Evolutionary conservation across 2,888 invertebrate species (phyloP).

Genomic region (Melieria crassipennis): DNA sequence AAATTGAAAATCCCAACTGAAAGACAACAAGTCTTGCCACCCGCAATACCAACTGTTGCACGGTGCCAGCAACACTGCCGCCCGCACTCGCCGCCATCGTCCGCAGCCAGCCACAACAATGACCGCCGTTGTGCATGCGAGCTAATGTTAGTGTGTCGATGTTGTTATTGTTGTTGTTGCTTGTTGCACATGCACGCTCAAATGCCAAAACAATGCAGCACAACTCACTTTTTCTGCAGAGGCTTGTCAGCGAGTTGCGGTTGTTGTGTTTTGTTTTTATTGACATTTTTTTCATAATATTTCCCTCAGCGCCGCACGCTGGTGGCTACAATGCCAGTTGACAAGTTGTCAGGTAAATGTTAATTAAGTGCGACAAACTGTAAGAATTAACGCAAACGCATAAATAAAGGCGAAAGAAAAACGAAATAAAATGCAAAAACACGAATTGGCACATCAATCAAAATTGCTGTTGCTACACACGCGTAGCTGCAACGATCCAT

Average conservation of each 20-base stretch:
- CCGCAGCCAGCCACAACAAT: not conserved
- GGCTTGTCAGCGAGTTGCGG: slow-evolving; percentile 14
- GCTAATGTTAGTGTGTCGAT: too few species aligned
- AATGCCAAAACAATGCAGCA: not conserved
- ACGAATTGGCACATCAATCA: slow-evolving; percentile 48
- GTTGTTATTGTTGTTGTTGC: too few species aligned
- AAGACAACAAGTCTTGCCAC: not conserved
- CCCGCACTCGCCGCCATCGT: too few species aligned
- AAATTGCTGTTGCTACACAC: slow-evolving; percentile 43
- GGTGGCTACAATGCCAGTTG: slow-evolving; percentile 14
- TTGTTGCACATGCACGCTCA: not conserved
- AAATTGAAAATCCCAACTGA: not conserved
- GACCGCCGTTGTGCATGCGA: slow-evolving; percentile 12
- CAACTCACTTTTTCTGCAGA: slow-evolving; percentile 7
- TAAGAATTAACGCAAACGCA: not conserved
- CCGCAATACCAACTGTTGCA: not conserved
- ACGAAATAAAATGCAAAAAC: not conserved
- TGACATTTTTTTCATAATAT: not conserved
- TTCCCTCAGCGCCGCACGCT: not conserved
- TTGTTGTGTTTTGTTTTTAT: not conserved
- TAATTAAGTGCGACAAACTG: slow-evolving; percentile 43
- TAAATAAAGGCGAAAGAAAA: too few species aligned
- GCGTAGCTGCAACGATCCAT: too few species aligned
- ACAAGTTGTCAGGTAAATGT: slow-evolving; percentile 45
- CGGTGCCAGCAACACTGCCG: too few species aligned